Evolutionary conservation across 2,888 invertebrate species (phyloP).

Genomic region (Melinopterus prodromus): DNA sequence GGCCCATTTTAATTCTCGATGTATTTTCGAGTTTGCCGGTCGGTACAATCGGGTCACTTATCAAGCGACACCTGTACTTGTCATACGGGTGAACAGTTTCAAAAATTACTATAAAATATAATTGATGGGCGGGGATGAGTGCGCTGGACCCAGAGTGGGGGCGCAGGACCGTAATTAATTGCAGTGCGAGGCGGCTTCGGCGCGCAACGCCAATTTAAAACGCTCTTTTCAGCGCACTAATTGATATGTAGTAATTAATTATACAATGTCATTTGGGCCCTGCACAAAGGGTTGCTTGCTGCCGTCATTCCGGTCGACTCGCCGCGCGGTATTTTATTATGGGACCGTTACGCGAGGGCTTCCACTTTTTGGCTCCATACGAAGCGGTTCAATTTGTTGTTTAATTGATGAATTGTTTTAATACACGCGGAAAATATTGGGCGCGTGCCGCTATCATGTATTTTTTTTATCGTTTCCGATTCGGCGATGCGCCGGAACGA

Average conservation of each 20-base stretch:
- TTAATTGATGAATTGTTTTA: conserved; percentile 44
- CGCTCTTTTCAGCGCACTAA: conserved; percentile 54
- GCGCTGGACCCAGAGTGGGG: conserved; percentile 7
- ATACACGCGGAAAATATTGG: conserved; percentile 41
- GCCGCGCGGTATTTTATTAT: conserved; percentile 53
- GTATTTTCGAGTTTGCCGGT: background rate
- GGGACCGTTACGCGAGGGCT: background rate
- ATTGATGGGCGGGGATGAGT: conserved; percentile 52
- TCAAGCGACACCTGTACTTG: conserved; percentile 53
- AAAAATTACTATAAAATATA: conserved; percentile 54
- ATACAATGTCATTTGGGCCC: conserved; percentile 55
- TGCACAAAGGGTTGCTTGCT: conserved; percentile 36
- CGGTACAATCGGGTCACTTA: conserved; percentile 42
- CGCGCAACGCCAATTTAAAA: conserved; percentile 54
- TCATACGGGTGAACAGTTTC: conserved; percentile 47
- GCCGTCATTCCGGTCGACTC: conserved; percentile 50
- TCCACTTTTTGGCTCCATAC: conserved; percentile 49
- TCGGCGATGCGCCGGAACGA: background rate
- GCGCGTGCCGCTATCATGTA: conserved; percentile 16
- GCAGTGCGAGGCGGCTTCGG: conserved; percentile 42
- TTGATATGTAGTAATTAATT: conserved; percentile 58
- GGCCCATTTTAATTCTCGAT: background rate
- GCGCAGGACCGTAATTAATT: conserved; percentile 52
- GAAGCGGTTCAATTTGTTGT: conserved; percentile 43
- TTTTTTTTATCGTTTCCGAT: conserved; percentile 18